These are phyloP conservation scores for Drosophila diplacantha DNA, from an alignment of 2,888 invertebrate species.

Conservation along the genomic window DNA sequence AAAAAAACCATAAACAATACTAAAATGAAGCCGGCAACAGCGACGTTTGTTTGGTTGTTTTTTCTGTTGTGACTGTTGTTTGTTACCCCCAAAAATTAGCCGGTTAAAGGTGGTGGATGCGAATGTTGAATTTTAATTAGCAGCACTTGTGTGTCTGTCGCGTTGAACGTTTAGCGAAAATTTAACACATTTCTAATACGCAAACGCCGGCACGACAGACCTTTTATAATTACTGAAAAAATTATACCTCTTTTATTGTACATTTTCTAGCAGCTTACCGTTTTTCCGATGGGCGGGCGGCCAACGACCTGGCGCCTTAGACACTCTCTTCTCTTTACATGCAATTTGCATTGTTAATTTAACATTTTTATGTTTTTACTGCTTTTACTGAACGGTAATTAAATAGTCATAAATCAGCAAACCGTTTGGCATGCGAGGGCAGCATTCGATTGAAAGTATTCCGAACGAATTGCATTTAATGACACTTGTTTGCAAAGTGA, in stretches of 20 bases:
- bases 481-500: constrained; percentile 17
- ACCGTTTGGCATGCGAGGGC: constrained; percentile 35
- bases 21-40: constrained; percentile 16
- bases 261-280: constrained; percentile 1
- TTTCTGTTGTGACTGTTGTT: constrained; percentile 15
- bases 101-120: constrained; percentile 50
- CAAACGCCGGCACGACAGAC: neutral
- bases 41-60: constrained; percentile 20
- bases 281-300: constrained; percentile 2
- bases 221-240: constrained; percentile 15
- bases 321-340: neutral
- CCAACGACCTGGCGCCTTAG: constrained; percentile 32
- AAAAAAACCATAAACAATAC: constrained; percentile 16
- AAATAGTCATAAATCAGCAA: constrained; percentile 34
- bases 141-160: constrained; percentile 43
- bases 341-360: constrained; percentile 64
- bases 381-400: constrained; percentile 21
- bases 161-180: constrained; percentile 50
- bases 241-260: constrained; percentile 8
- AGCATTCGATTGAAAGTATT: constrained; percentile 21
- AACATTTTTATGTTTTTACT: constrained; percentile 23
- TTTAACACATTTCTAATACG: constrained; percentile 51
- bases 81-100: constrained; percentile 61
- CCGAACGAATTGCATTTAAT: constrained; percentile 22
- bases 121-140: constrained; percentile 62